These are phyloP conservation scores for Eumaeus atala DNA, from an alignment of 1,140 invertebrate genomes.

Conservation along the genomic window DNA sequence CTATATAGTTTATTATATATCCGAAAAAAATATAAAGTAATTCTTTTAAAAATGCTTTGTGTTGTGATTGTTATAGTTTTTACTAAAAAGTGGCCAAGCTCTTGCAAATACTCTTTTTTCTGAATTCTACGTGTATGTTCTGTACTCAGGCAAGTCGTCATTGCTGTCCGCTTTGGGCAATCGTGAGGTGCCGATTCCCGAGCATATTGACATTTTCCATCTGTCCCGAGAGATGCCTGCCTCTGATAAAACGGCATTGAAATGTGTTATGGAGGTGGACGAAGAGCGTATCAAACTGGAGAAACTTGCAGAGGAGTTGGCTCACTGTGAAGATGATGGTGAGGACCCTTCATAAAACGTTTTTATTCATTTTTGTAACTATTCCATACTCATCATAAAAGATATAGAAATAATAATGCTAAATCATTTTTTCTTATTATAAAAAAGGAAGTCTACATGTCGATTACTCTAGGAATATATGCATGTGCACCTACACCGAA, in stretches of 20 bases:
- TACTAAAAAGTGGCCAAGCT: too few relatives aligned
- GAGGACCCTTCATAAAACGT: not conserved
- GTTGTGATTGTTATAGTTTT: not conserved
- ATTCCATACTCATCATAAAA: too few relatives aligned
- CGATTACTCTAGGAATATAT: too few relatives aligned
- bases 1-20: too few relatives aligned
- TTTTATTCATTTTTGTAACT: too few relatives aligned
- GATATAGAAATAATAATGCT: too few relatives aligned
- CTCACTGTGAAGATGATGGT: conserved; percentile 90
- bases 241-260: conserved; percentile 92
- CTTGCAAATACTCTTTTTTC: too few relatives aligned
- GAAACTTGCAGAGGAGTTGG: conserved; percentile 92
- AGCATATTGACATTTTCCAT: conserved; percentile 98
- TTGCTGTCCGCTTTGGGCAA: conserved; percentile 93
- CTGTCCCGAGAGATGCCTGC: conserved; percentile 97
- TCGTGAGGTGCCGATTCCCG: conserved; percentile 96
- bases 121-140: not conserved
- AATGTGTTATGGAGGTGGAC: conserved; percentile 99
- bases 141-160: conserved; percentile 88
- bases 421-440: too few relatives aligned
- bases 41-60: not conserved
- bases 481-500: too few relatives aligned
- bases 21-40: too few relatives aligned
- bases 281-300: conserved; percentile 94
- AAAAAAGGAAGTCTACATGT: too few relatives aligned